A percentile compares a stretch with the other conserved stretches of the same genome.
phyloP scores from a whole-genome alignment of 2,888 invertebrate species.

The Aelia acuminata region DNA sequence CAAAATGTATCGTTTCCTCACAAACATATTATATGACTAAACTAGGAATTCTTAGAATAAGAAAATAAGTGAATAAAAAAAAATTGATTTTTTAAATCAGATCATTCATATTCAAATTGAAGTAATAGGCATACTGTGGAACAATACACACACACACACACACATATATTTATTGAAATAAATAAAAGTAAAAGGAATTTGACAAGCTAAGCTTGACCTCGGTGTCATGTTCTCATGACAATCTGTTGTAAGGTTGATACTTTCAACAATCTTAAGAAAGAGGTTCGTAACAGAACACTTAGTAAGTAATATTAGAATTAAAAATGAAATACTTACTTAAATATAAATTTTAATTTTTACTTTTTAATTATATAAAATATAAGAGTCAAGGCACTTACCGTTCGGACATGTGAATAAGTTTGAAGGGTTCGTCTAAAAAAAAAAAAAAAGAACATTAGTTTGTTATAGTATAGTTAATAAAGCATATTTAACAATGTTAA shows the following conservation, averaged over 20 bases:
- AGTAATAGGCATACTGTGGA: no score
- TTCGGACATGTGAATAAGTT: conserved; percentile 32
- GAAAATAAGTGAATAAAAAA: no score
- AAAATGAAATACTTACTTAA: neutral
- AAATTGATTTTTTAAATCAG: no score
- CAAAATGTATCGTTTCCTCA: no score
- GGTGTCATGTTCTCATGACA: neutral
- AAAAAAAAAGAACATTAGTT: neutral
- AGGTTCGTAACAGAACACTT: neutral
- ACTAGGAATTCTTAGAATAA: no score
- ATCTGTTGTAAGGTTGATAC: conserved; percentile 3
- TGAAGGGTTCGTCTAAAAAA: conserved; percentile 39
- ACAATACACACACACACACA: neutral
- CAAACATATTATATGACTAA: no score
- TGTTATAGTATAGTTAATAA: neutral
- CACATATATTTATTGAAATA: neutral
- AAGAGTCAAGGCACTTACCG: neutral
- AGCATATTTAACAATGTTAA: no score
- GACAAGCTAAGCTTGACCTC: neutral
- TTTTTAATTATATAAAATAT: no score
- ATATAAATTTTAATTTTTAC: neutral
- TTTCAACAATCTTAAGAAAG: neutral
- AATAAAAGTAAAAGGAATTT: neutral
- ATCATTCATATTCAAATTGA: no score
- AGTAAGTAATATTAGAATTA: neutral